Evolutionary conservation across 2,113 vertebrate species (phyloP).

Genomic region (Nycticebus coucang): DNA sequence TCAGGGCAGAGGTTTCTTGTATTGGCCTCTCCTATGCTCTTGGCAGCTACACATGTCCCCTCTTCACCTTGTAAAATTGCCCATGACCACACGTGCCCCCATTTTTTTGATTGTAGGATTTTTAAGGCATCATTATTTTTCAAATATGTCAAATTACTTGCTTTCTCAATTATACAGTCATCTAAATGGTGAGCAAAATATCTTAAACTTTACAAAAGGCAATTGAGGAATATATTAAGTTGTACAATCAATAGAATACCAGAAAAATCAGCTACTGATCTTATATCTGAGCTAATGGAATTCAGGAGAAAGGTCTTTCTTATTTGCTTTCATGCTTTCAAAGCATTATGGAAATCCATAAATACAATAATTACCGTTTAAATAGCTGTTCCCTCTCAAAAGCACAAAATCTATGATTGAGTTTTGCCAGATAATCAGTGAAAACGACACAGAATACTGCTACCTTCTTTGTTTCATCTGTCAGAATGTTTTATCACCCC

Average conservation of each 20-base stretch:
- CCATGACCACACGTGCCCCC: background rate
- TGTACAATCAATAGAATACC: conserved; percentile 62
- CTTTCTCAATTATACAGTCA: conserved; percentile 49
- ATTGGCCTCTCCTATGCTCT: background rate
- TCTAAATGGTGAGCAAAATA: conserved; percentile 38
- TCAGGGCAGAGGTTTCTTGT: background rate
- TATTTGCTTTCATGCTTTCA: conserved; percentile 74
- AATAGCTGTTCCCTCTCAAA: conserved; percentile 62
- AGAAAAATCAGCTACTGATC: conserved; percentile 49
- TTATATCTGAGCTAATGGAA: conserved; percentile 45
- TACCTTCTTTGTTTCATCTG: conserved; percentile 65
- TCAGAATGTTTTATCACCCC: conserved; percentile 56
- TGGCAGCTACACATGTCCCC: background rate
- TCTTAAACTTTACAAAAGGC: conserved; percentile 59
- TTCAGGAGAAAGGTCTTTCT: conserved; percentile 57
- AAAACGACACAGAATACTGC: conserved; percentile 35
- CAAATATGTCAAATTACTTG: conserved; percentile 41
- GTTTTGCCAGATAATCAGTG: conserved; percentile 57
- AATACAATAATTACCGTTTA: conserved; percentile 70
- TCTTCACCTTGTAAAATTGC: background rate
- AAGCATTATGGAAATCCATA: conserved; percentile 68
- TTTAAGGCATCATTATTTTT: conserved; percentile 46
- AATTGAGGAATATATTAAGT: conserved; percentile 64
- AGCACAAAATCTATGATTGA: conserved; percentile 57
- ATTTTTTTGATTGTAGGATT: background rate